phyloP scores from a whole-genome alignment of 2,797 vertebrate species.

The Poecilia velifera region DNA sequence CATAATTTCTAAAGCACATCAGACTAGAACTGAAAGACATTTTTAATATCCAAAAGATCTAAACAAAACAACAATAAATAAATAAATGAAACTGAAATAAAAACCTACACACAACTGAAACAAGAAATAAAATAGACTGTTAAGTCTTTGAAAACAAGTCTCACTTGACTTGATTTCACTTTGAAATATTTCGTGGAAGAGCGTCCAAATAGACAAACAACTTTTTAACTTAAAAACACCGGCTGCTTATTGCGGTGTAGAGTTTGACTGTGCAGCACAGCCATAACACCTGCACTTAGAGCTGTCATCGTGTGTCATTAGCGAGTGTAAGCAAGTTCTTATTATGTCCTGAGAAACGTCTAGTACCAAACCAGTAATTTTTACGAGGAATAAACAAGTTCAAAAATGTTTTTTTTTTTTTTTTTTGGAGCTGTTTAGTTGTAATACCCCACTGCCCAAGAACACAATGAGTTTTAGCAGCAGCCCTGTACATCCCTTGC shows the following conservation, averaged over 20 bases:
- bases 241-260: not conserved
- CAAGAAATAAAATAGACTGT: too few species aligned
- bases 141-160: not conserved
- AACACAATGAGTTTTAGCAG: not conserved
- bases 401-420: not conserved
- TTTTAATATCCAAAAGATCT: too few species aligned
- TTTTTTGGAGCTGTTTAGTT: not conserved
- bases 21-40: too few species aligned
- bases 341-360: not conserved
- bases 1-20: too few species aligned
- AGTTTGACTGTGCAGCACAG: not conserved
- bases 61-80: too few species aligned
- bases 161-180: not conserved
- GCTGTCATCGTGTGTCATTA: not conserved
- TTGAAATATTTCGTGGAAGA: not conserved
- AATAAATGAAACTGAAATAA: too few species aligned
- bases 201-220: not conserved
- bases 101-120: too few species aligned
- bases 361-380: not conserved
- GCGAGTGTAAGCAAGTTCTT: not conserved
- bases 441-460: not conserved
- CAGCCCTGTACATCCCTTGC: not conserved
- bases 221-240: not conserved
- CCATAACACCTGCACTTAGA: not conserved
- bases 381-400: not conserved